Base-by-base conservation (phyloP, 2,888 invertebrate species). In the Cephus nigrinus region DNA sequence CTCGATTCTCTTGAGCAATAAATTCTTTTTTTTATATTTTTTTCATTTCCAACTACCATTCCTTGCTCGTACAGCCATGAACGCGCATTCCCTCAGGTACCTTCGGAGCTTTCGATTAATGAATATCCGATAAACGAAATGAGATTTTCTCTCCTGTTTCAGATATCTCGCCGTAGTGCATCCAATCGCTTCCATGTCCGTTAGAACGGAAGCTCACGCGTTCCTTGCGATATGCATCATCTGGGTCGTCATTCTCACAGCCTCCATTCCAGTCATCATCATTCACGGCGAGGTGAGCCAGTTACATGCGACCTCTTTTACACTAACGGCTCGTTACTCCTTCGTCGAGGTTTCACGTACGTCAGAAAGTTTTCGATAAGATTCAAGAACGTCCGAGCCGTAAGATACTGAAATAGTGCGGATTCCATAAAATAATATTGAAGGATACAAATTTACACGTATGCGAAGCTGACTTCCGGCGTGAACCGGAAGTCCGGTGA, bases 141-240 rank as follows among this genome's bases (percentile, higher is more conserved):
- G 36, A 15, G 30, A 30, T 76, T 71, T 30, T 76, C 69, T 31
- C 69, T 31, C n/a, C 68, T 30, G 68, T 68, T 78, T 80, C 82
- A 91, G 91, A 82, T 98, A 97, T 90, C 94, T 98, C 91, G 98
- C 98, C 40, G 98, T 98, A 3, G 98, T 98, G 1, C 97, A 97
- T 91, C 98, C 98, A 4, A 96, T 98, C 83, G 94, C 96, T 0
- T 97, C 97, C 75, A 97, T 97, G 95, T 95, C 96, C 0, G 93
- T 97, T 83, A 93, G 98, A 78, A 97, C 97, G 3, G 96, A 97
- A 88, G 93, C 93, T 81, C 97, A 97, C 90, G 97, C 98, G 23
- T 93, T 95, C 83, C 91, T 95, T 77, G 97, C 97, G 32, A 97
- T 97, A 82, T 93, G 94, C 72, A 93, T 95, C 83, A 94, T 95